Base-by-base conservation (phyloP, 1,140 invertebrate genomes). In the Aphelenchoides fujianensis region DNA sequence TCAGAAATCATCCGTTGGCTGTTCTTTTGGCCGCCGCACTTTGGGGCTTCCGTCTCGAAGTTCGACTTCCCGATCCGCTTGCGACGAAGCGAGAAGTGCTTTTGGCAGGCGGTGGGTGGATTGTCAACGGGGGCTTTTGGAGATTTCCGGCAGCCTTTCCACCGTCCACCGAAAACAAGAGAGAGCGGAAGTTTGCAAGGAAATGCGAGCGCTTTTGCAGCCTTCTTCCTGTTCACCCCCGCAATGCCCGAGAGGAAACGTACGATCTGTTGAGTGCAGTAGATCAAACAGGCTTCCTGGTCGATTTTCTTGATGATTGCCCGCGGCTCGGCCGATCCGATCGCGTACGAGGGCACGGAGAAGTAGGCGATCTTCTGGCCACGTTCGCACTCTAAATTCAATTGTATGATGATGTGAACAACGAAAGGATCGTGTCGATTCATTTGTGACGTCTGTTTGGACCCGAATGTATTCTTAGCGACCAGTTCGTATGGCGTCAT, bases 241-340 rank as follows among this genome's bases (percentile, higher is more conserved):
- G n/a, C n/a, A n/a, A n/a, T n/a, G n/a, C 23, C 23, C 41, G 41
- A 48, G 12, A 12, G 34, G 34, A 19, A 59, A 69, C 30, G 71
- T 73, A 73, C 72, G 27, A 74, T 74, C 36, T 73, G 71, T 31
- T 73, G 72, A 23, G 71, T 23, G 37, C 72, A 73, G 52, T 73
- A 73, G 23, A 55, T 73, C 23, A 73, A 52, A 36, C 72, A 73
- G 9, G 34, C 72, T 32, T 75, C 73, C n/a, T 37, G 71, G 41
- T 73, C 72, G 12, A 74, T 48, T 16, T 71, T 54, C 16, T 63
- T 63, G 1, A 73, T 16, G 12, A 36, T 31, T 27, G 55, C 71
- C 16, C 3, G 5, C 2, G 54, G 69, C 16, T 55, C 53, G 2
- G 31, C 36, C 9, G 36, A 27, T 9, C 36, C n/a, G n/a, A 72